Conservation (phyloP, 35 echinoderm and acorn worm species). For the Hemicentrotus pulcherrimus region DNA sequence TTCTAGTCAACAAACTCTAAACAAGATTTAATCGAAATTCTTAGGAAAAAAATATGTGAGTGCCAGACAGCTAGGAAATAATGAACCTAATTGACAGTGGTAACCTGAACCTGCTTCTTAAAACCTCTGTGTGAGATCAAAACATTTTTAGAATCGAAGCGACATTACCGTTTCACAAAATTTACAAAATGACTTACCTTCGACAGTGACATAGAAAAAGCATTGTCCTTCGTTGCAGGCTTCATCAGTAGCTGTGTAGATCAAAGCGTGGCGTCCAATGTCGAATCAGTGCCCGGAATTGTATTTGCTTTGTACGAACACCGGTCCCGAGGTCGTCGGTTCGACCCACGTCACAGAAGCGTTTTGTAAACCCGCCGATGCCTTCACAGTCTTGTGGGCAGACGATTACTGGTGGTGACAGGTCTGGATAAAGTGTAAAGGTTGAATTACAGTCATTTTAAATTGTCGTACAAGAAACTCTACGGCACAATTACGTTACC, state of each 20-base stretch:
- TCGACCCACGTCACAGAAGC: not conserved
- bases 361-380: not conserved
- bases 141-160: not conserved
- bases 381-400: not conserved
- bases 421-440: not conserved
- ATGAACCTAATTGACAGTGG: too few species aligned
- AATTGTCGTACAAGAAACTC: too few species aligned
- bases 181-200: not conserved
- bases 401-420: not conserved
- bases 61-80: too few species aligned
- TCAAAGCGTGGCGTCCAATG: constrained; percentile 40
- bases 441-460: not conserved
- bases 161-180: not conserved
- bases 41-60: too few species aligned
- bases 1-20: too few species aligned
- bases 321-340: not conserved
- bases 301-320: not conserved
- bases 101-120: not conserved
- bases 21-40: too few species aligned
- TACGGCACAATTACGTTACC: too few species aligned
- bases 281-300: constrained; percentile 24
- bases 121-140: not conserved
- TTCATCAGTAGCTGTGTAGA: constrained; percentile 70
- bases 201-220: constrained; percentile 54
- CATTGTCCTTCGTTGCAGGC: constrained; percentile 58